Evolutionary conservation across 2,113 vertebrate species (phyloP), one percentile per base, ranked within the genome.

Genomic region (Calonectris borealis): DNA sequence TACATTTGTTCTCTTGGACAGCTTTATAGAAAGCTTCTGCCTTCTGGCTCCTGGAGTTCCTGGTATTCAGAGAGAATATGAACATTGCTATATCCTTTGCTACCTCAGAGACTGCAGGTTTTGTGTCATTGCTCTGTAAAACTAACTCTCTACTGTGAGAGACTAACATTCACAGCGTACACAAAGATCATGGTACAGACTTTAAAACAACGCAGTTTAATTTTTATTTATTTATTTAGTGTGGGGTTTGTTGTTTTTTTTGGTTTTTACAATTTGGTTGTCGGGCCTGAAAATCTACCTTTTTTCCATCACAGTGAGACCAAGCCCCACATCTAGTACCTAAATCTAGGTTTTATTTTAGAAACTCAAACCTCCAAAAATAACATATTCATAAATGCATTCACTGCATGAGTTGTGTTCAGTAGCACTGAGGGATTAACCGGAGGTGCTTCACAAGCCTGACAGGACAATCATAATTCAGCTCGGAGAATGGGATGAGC

Each of bases 41-140:
- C 49, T 91, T 85, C 81, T 93, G 89, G 60, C 69, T 96, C 26
- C n/a, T 75, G 69, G 60, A 71, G 64, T 83, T 91, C 42, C 69
- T 6, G 6, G 26, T 49, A 58, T 73, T n/a, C 60, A 75, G 51
- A 57, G 19, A 49, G 12, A 78, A 80, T 62, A 16, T 10, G 31
- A 77, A n/a, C n/a, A 44, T 24, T 71, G 60, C 8, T 66, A 4
- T 62, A 54, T 44, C 20, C 38, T 90, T 58, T 81, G 22, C 49
- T 77, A 13, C 40, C 48, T 89, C 72, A 81, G 72, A 88, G 77
- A 73, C 27, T 62, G 27, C 7, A 3, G 1, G 8, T 68, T 93
- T 88, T 60, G 26, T 72, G 38, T 80, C 34, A 38, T 31, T 72
- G 16, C 32, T 85, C 26, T 64, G 9, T 71, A 51, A 78, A 91